Evolutionary conservation across 2,113 vertebrate genomes (phyloP), one percentile per base, ranked within the genome.

Genomic region (Cnemophilus loriae): DNA sequence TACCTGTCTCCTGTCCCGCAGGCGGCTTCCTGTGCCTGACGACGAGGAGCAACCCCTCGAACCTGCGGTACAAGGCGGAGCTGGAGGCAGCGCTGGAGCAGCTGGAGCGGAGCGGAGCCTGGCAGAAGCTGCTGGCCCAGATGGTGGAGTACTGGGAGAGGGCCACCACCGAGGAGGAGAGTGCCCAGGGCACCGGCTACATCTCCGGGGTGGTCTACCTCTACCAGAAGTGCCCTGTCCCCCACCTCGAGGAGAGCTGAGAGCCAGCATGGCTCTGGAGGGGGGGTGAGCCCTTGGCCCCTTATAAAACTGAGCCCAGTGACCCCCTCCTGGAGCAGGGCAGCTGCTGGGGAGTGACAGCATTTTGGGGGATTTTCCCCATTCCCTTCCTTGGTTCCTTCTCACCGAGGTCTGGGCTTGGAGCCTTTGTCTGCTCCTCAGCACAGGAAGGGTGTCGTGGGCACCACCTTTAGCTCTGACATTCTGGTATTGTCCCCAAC

Each of bases 1-100:
- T 81, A 39, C 50, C 30, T 5, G 1, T 39, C 55, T 33, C 41
- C 5, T 46, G 63, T n/a, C 53, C 13, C 4, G 7, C 89, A 99
- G 99, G 99, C 15, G 99, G 99, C 16, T 97, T 97, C 50, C 47
- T 99, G 69, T 99, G 99, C 96, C 97, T 99, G 98, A 99, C 99
- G 2, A 99, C 99, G 1, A 98, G 99, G 94, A 94, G 89, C 78
- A 98, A 99, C 89, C 24, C 7, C 3, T 98, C 98, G 7, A 99
- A 99, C 90, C 39, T 95, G 67, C 83, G 39, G 2, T 99, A 98
- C 98, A 99, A 98, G 95, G 94, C 52, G 0, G 87, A 95, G 5
- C 95, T 99, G 96, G 98, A 99, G 73, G 65, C 27, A 3, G 61
- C 85, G 41, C 92, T 99, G 94, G 92, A 68, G 70, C 20, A 57